phyloP scores from a whole-genome alignment of 2,113 vertebrate genomes.

The Actinemys pallida region DNA sequence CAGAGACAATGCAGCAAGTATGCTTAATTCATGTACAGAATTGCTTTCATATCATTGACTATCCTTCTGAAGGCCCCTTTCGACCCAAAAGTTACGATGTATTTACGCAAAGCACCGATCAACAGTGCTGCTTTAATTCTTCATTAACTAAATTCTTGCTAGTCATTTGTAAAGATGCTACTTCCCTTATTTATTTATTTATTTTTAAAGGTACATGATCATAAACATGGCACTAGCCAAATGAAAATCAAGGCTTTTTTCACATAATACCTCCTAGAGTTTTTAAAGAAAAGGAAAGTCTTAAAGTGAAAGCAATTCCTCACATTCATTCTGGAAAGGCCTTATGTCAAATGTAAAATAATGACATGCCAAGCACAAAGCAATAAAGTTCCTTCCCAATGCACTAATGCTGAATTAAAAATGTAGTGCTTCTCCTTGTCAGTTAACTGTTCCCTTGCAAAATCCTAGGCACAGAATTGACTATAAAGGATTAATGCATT shows the following conservation, averaged over 20 bases:
- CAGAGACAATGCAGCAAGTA: constrained; percentile 94
- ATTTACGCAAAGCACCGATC: constrained; percentile 97
- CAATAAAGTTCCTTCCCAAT: constrained; percentile 86
- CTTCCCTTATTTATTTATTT: constrained; percentile 67
- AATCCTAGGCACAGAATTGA: constrained; percentile 87
- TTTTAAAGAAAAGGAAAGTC: constrained; percentile 85
- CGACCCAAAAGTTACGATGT: constrained; percentile 81
- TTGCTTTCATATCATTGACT: constrained; percentile 91
- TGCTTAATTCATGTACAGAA: constrained; percentile 94
- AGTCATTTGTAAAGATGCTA: constrained; percentile 85
- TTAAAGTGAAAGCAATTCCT: constrained; percentile 96
- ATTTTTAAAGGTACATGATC: constrained; percentile 75
- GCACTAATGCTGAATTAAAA: constrained; percentile 85
- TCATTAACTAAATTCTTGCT: constrained; percentile 81
- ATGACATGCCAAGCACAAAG: constrained; percentile 96
- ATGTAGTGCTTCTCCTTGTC: constrained; percentile 88
- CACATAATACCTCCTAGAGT: constrained; percentile 59
- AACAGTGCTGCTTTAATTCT: constrained; percentile 89
- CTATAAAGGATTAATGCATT: constrained; percentile 88
- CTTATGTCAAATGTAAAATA: constrained; percentile 91
- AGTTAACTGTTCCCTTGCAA: constrained; percentile 86
- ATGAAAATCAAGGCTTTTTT: constrained; percentile 62
- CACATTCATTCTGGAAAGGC: constrained; percentile 98
- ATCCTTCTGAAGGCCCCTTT: constrained; percentile 86
- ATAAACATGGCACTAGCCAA: constrained; percentile 75